Percentiles rank a stretch among this genome's conserved stretches.
These are phyloP conservation scores for Catocala nupta DNA, from an alignment of 2,888 invertebrate genomes.

Conservation along the genomic window DNA sequence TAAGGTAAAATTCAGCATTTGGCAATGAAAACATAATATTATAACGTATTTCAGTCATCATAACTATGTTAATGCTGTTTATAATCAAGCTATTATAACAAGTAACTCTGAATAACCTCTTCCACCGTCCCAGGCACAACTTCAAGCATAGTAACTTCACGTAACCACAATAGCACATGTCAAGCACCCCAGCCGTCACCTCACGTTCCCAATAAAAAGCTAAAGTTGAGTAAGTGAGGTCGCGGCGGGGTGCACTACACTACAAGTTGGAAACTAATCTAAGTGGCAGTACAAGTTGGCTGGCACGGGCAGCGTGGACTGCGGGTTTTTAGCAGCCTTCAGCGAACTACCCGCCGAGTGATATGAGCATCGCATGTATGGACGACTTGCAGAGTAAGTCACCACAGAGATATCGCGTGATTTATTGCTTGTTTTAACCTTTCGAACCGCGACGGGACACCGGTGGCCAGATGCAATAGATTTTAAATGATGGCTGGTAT, in stretches of 20 bases:
- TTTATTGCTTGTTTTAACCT: background rate
- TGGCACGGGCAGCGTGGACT: constrained; percentile 68
- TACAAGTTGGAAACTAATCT: constrained; percentile 81
- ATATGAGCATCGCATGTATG: constrained; percentile 86
- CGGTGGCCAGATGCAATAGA: too few relatives aligned
- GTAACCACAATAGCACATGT: constrained; percentile 13
- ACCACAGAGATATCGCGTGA: constrained; percentile 29
- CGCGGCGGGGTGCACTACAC: constrained; percentile 31
- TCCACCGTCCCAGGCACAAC: too few relatives aligned
- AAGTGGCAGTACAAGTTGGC: constrained; percentile 81
- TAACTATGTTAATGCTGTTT: too few relatives aligned
- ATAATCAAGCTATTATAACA: too few relatives aligned
- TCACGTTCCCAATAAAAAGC: constrained; percentile 42
- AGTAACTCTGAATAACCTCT: too few relatives aligned
- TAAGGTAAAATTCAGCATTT: too few relatives aligned
- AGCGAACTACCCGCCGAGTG: constrained; percentile 70
- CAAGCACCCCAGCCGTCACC: constrained; percentile 13
- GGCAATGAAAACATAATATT: too few relatives aligned
- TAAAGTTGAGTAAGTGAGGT: constrained; percentile 29
- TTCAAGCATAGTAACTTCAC: background rate
- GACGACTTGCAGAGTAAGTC: constrained; percentile 59
- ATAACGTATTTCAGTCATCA: too few relatives aligned
- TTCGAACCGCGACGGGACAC: background rate
- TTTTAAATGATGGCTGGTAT: too few relatives aligned
- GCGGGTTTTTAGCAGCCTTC: constrained; percentile 72